Conservation (phyloP, 2,113 vertebrate species). For the Caloenas nicobarica region DNA sequence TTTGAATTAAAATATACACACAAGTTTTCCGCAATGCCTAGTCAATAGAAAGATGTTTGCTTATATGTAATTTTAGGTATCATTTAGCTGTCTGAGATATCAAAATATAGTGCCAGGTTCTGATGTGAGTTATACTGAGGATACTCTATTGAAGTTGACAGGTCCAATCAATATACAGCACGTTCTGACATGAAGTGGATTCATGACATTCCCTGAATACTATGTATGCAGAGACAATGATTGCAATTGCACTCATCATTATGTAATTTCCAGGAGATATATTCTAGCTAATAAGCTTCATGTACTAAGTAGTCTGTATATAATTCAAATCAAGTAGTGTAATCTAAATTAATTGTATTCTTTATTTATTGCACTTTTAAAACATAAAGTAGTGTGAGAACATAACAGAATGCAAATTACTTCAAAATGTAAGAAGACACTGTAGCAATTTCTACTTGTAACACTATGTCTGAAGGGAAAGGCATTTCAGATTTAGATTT, state of each 20-base stretch:
- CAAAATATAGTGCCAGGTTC: conserved; percentile 48
- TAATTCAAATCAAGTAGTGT: conserved; percentile 21
- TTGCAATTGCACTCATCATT: neutral
- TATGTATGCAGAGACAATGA: neutral
- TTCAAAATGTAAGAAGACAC: neutral
- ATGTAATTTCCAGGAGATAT: conserved; percentile 20
- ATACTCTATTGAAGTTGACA: conserved; percentile 22
- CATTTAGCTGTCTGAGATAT: conserved; percentile 54
- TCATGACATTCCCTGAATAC: conserved; percentile 12
- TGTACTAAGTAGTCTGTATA: neutral
- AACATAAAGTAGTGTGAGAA: neutral
- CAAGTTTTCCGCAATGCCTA: conserved; percentile 8
- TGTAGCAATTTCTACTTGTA: neutral
- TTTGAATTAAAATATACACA: conserved; percentile 33
- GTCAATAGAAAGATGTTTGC: conserved; percentile 34
- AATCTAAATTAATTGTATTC: conserved; percentile 55
- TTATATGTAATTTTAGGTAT: conserved; percentile 46
- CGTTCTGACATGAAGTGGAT: neutral
- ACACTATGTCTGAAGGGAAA: neutral
- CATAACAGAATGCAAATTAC: conserved; percentile 1
- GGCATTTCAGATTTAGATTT: neutral
- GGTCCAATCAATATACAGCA: conserved; percentile 24
- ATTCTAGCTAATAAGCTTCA: conserved; percentile 16
- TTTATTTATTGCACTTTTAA: conserved; percentile 42
- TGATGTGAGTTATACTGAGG: conserved; percentile 18